A percentile compares a stretch with the other conserved stretches of the same genome.
Conservation (phyloP, 2,113 vertebrate genomes). For the Phalacrocorax aristotelis region DNA sequence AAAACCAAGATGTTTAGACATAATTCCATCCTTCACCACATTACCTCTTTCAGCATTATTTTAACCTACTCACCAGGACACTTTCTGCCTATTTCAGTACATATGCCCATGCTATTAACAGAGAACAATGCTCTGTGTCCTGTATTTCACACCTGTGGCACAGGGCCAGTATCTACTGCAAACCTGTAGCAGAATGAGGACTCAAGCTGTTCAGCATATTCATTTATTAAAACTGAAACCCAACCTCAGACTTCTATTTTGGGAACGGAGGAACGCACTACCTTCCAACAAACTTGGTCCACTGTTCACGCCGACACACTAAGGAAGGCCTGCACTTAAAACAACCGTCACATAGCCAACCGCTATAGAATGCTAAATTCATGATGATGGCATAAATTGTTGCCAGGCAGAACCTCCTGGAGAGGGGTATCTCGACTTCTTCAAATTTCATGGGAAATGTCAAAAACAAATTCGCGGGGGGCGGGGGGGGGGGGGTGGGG, state of each 20-base stretch:
- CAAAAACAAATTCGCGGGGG: not conserved
- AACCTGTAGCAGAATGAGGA: not conserved
- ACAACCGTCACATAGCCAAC: not conserved
- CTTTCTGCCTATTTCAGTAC: not conserved
- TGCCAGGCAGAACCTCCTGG: not conserved
- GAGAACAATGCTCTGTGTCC: not conserved
- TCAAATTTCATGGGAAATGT: not conserved
- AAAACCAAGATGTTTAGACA: not conserved
- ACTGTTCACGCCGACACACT: not conserved
- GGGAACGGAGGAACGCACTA: not conserved
- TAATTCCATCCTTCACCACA: not conserved
- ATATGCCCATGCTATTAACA: not conserved
- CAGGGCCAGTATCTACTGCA: not conserved
- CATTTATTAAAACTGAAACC: not conserved
- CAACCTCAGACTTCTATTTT: not conserved
- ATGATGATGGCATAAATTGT: rapidly evolving
- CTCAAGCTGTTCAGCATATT: not conserved
- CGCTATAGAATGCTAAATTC: not conserved
- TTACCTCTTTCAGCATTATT: not conserved
- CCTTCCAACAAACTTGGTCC: not conserved
- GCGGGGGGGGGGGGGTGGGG: too few relatives aligned
- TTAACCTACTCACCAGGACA: not conserved
- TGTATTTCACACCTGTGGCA: not conserved
- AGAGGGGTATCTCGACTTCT: not conserved
- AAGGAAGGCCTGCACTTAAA: not conserved